Evolutionary conservation across 2,113 vertebrate species (phyloP).

Genomic region (Campylomormyrus tamandua): DNA sequence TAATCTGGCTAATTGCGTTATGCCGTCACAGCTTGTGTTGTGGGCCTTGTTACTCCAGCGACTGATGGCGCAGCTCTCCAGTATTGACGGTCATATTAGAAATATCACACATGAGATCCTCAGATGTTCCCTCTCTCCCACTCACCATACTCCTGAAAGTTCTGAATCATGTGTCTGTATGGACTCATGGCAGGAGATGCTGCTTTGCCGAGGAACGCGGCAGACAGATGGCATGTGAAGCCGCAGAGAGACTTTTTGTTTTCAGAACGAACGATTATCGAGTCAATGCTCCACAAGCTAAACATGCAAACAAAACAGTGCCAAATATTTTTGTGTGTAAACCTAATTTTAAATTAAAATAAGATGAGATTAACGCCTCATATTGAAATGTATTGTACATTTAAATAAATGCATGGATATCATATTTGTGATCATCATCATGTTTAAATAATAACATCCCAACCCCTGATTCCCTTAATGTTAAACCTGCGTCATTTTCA

Average conservation of each 20-base stretch:
- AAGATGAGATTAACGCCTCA: not conserved
- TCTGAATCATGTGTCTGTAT: not conserved
- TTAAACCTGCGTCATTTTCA: not conserved
- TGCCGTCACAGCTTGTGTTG: not conserved
- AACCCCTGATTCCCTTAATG: not conserved
- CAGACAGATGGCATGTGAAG: not conserved
- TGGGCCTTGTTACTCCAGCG: not conserved
- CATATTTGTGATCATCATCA: not conserved
- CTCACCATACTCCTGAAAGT: not conserved
- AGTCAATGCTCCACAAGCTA: not conserved
- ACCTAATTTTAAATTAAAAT: not conserved
- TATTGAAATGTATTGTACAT: not conserved
- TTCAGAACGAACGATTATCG: not conserved
- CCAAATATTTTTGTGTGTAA: not conserved
- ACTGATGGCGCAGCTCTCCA: not conserved
- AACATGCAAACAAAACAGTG: not conserved
- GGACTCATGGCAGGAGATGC: not conserved
- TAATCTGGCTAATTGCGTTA: conserved; percentile 20
- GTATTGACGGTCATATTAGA: not conserved
- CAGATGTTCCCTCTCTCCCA: not conserved
- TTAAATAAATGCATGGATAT: not conserved
- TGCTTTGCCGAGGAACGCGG: not conserved
- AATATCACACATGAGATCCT: not conserved
- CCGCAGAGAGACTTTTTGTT: not conserved
- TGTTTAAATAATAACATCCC: not conserved